A percentile compares a stretch with the other conserved stretches of the same genome.
These are phyloP conservation scores for Spinus olivaceus DNA, from an alignment of 2,797 vertebrate genomes.

Conservation along the genomic window DNA sequence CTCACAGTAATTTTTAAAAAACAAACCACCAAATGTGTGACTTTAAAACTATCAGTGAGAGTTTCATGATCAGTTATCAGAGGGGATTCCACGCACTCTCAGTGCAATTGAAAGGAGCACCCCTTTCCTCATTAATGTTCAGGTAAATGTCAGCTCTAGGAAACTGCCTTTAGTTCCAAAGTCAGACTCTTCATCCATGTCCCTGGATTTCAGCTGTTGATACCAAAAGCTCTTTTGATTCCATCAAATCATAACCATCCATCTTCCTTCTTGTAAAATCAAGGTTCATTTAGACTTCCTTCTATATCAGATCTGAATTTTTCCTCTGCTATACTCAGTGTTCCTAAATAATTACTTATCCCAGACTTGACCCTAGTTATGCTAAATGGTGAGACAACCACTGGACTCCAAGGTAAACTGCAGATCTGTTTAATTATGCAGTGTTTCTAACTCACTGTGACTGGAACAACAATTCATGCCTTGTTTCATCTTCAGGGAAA, in stretches of 20 bases:
- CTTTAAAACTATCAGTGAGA: slow-evolving; percentile 54
- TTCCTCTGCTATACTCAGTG: neutral
- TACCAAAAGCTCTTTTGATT: neutral
- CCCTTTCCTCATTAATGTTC: neutral
- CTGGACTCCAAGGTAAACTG: neutral
- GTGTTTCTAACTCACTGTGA: neutral
- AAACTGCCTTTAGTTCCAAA: slow-evolving; percentile 2
- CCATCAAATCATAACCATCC: neutral
- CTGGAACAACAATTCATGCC: neutral
- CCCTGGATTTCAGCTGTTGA: neutral
- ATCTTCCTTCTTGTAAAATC: neutral
- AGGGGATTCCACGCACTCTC: slow-evolving; percentile 68
- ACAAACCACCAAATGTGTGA: slow-evolving; percentile 50
- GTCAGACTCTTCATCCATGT: neutral
- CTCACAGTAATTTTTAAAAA: slow-evolving; percentile 58
- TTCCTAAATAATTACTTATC: neutral
- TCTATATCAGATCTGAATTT: neutral
- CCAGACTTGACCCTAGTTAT: neutral
- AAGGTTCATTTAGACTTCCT: neutral
- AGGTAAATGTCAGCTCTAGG: neutral
- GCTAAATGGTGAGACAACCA: neutral
- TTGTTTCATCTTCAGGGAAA: neutral
- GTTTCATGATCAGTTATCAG: slow-evolving; percentile 58
- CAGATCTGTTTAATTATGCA: neutral
- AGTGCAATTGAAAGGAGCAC: slow-evolving; percentile 29